Conservation (phyloP, 2,113 vertebrate genomes). For the Eupsittula cactorum region DNA sequence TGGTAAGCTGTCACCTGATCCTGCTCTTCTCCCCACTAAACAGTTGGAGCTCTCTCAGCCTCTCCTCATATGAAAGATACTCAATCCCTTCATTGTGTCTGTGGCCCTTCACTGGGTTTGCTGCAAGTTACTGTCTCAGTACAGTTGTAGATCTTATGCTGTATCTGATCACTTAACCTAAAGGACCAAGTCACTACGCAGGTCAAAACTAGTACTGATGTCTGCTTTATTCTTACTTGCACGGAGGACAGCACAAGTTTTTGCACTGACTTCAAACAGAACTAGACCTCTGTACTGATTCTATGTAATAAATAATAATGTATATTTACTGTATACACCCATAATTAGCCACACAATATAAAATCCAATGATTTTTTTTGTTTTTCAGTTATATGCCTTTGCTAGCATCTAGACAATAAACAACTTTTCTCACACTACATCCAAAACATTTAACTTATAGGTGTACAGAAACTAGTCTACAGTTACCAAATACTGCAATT, state of each 20-base stretch:
- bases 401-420: not conserved
- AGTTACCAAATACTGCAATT: not conserved
- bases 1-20: not conserved
- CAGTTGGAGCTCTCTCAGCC: not conserved
- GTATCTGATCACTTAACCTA: not conserved
- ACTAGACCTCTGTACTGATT: not conserved
- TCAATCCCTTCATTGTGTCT: not conserved
- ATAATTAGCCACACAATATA: not conserved
- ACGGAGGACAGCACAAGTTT: not conserved
- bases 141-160: not conserved
- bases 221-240: not conserved
- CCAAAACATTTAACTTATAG: constrained; percentile 3
- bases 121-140: not conserved
- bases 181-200: not conserved
- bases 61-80: not conserved
- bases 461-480: not conserved
- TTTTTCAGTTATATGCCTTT: not conserved
- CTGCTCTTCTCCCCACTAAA: not conserved
- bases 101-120: not conserved
- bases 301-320: not conserved
- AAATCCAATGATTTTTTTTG: not conserved
- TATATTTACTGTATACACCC: not conserved
- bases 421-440: not conserved
- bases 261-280: not conserved
- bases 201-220: not conserved